Base-by-base conservation (phyloP, 2,888 invertebrate species). In the Sympetrum striolatum region DNA sequence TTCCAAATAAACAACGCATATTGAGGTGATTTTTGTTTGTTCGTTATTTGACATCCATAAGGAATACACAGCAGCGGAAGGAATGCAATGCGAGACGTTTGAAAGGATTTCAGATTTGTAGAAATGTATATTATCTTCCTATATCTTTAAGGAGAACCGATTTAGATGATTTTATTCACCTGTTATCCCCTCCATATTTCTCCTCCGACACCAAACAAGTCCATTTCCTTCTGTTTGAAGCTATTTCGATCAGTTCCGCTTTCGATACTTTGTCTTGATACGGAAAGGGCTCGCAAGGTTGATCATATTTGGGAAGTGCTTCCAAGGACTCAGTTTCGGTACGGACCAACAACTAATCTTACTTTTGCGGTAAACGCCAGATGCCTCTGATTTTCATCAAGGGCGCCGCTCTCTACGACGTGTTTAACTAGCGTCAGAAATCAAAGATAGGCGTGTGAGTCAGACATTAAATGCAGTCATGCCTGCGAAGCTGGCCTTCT, bases 401-500 rank as follows among this genome's bases (percentile, higher is more conserved):
- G 86, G 12, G 60, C n/a, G n/a, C 73, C n/a, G n/a, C 73, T 73
- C n/a, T 60, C 86, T 37, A 2, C 1, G 15, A 10, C 37, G 25
- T 60, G 86, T 86, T 86, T 39, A 86, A 53, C 53, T 53, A 53
- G 53, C 53, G 53, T 53, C 60, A 39, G 35, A 86, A 37, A 64
- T 86, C 86, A 86, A 86, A 60, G 86, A 86, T 86, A 64, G 60
- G 37, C 22, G 58, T 86, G 35, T 86, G 60, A 86, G 18, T 37
- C 39, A 18, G 60, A 6, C 86, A 64, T n/a, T 86, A 60, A 86
- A 86, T 58, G 39, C 86, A 86, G 86, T 86, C 60, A n/a, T 58
- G 35, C 60, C 35, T 37, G 58, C 12, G 60, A 58, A 37, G 58
- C 39, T 22, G 22, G 14, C 8, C 53, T 53, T 37, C 22, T 35